phyloP scores from a whole-genome alignment of 2,888 invertebrate genomes.

The Pegoplata infirma region DNA sequence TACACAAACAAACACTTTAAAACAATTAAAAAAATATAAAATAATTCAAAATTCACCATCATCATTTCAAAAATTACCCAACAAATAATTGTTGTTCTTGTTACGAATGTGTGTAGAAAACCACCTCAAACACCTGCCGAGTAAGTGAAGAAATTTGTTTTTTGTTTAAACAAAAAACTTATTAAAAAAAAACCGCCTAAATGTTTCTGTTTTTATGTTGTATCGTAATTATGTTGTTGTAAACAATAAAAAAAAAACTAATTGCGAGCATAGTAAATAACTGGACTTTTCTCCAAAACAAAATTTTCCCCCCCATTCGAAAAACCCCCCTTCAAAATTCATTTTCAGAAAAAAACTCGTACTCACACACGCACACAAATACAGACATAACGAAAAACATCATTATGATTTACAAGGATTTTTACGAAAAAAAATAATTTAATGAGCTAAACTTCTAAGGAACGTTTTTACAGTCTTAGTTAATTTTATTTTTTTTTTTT shows the following conservation, averaged over 20 bases:
- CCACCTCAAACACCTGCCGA: conserved; percentile 78
- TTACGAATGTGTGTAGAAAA: conserved; percentile 73
- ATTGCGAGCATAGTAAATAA: conserved; percentile 58
- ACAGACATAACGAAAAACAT: neutral
- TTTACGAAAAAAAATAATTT: too few species aligned
- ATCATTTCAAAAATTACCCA: conserved; percentile 50
- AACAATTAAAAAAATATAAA: conserved; percentile 62
- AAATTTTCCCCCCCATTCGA: neutral
- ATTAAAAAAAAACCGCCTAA: conserved; percentile 59
- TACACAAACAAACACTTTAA: conserved; percentile 64
- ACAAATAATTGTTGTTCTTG: conserved; percentile 44
- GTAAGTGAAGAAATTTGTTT: conserved; percentile 72
- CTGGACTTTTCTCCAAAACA: conserved; percentile 40
- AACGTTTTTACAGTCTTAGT: too few species aligned
- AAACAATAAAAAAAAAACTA: conserved; percentile 44
- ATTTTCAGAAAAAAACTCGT: neutral
- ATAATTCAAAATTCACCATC: conserved; percentile 63
- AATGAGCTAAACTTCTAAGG: too few species aligned
- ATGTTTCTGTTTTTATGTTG: conserved; percentile 46
- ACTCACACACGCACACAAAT: neutral
- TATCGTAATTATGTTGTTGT: conserved; percentile 43
- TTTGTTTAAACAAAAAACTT: too few species aligned
- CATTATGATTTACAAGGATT: neutral
- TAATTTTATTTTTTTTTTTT: too few species aligned
- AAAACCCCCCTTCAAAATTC: neutral